Base-by-base conservation (phyloP, 2,113 vertebrate species). In the Cisticola juncidis region DNA sequence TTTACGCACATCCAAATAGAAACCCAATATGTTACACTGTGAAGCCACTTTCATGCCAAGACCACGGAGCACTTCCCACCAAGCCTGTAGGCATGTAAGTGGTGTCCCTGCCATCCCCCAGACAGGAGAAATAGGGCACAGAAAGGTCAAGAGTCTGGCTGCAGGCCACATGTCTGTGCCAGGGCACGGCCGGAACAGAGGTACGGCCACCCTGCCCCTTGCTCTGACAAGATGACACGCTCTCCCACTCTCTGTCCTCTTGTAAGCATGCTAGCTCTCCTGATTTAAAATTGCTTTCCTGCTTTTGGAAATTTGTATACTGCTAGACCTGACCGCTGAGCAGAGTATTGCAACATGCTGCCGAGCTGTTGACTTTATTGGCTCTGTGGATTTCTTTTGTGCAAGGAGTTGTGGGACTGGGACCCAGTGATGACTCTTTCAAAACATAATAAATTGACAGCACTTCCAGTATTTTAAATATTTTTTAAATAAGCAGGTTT, bases 61-160 rank as follows among this genome's bases (percentile, higher is more conserved):
- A 85, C n/a, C 78, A 91, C 44, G 20, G 81, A 88, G 86, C 44
- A n/a, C 38, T 77, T 78, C 78, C 48, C 48, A 44, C 35, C 44
- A 74, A 86, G 93, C 90, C 92, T 40, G 56, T 26, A 44, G 94
- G 94, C 94, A 92, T 45, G 36, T 48, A 68, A 56, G 69, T 81
- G 76, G 68, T 36, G 79, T 16, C 74, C 26, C 86, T 90, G 90
- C 79, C 92, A 79, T 88, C 70, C 73, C 88, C 40, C n/a, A 81
- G 94, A 88, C 92, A 69, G 85, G 15, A 73, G 64, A 79, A 90
- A 70, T 24, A 60, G 76, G 87, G 68, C 72, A 88, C 0, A 0
- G 69, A 96, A 96, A 96, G 95, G 96, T 96, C 94, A 97, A 88
- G 71, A 44, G 69, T 50, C 88, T 88, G 90, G 47, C 94, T 90